These are phyloP conservation scores for Ricordea florida DNA, from an alignment of 92 coral and sea anemone species.

Conservation along the genomic window DNA sequence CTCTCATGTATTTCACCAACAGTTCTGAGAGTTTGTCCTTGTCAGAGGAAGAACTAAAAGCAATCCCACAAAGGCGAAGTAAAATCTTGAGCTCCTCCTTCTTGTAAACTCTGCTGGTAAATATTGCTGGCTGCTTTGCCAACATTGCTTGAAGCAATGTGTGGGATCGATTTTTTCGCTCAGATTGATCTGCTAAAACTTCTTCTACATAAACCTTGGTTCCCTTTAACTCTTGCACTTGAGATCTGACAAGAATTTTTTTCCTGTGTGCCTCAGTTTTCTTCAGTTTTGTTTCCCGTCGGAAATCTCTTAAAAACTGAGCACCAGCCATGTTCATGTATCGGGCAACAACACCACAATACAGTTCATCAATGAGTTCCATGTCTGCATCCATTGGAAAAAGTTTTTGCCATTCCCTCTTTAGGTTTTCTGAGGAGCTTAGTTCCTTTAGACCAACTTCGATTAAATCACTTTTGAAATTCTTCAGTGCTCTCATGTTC, in stretches of 20 bases:
- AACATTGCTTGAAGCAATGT: no score
- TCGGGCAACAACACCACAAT: slow-evolving; percentile 1
- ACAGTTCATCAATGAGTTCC: slow-evolving; percentile 11
- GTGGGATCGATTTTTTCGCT: no score
- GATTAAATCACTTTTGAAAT: not conserved
- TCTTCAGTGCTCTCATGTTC: slow-evolving; percentile 4
- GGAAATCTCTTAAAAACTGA: slow-evolving; percentile 44
- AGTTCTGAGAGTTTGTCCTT: no score
- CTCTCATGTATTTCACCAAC: no score
- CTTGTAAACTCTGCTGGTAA: no score
- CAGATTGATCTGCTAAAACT: no score
- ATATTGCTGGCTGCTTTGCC: no score
- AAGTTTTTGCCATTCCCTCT: slow-evolving; percentile 8
- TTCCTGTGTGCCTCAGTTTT: slow-evolving; percentile 58
- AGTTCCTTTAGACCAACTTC: slow-evolving; percentile 5
- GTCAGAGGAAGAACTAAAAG: no score
- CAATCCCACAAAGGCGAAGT: no score
- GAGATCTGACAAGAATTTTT: slow-evolving; percentile 16
- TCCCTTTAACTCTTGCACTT: not conserved
- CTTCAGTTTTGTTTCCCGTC: slow-evolving; percentile 14
- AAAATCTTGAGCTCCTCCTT: no score
- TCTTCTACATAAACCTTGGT: no score
- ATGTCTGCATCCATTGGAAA: slow-evolving; percentile 19
- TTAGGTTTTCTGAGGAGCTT: not conserved
- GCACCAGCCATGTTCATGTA: slow-evolving; percentile 42